Base-by-base conservation (phyloP, 2,113 vertebrate species). In the Orientallactaga bullata region DNA sequence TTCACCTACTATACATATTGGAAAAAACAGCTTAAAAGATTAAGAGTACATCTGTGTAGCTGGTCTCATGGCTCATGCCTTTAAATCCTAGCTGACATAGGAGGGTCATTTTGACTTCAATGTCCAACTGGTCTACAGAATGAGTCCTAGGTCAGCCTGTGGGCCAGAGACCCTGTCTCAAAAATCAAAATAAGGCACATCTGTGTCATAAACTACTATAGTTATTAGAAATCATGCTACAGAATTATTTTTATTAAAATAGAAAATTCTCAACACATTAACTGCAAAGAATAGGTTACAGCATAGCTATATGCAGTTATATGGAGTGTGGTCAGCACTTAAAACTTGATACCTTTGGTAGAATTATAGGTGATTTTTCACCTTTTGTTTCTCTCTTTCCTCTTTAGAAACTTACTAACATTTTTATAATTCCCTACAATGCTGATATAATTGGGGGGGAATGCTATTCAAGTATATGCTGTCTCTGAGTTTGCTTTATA, bases 161-260 rank as follows among this genome's bases (percentile, higher is more conserved):
- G 55, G 55, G 55, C 55, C 12, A 55, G 11, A 55, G 55, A 55
- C 55, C 55, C 55, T 55, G 55, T 11, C 55, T 55, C 15, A 55
- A 55, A 55, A 55, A 55, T 55, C 10, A 55, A 55, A 55, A 55
- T 55, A 55, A 55, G 55, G 55, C 55, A 55, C 55, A 55, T 55
- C 55, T 55, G 12, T 3, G 12, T 81, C 65, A 88, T 0, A 72
- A 12, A 85, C 81, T 42, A 85, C 12, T 89, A 86, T 30, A 69
- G 87, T 51, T 77, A 88, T 69, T 89, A 88, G 73, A 84, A 82
- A 26, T 58, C 77, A 90, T 42, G 26, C 37, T 80, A 13, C 86
- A 91, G 20, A 90, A 35, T 32, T 72, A 55, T 72, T 88, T 85
- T 96, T 88, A 88, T 88, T 85, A 86, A 90, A 47, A 94, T 58